Evolutionary conservation across 1,140 invertebrate genomes (phyloP), one percentile per base, ranked within the genome.

Genomic region (Acromyrmex heyeri): DNA sequence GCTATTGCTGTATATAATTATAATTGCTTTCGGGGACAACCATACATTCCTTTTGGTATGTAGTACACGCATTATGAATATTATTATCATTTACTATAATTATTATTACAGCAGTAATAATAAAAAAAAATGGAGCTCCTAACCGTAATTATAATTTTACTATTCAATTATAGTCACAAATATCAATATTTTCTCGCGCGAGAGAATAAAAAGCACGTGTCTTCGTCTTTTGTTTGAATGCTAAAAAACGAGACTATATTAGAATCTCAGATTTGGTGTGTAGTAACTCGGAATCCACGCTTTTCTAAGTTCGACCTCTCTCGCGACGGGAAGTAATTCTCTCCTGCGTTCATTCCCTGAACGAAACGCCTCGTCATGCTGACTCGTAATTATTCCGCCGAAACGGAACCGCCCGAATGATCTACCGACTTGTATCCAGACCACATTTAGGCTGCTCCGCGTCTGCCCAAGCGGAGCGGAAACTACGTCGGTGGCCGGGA

Each of bases 341-440:
- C 34, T 18, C 7, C 14, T 1, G 12, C 24, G 77, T 34, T 38
- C 34, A 8, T 38, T 38, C 34, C 34, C 34, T 14, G 53, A 10
- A 38, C 85, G 57, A 50, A 53, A 16, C 30, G 44, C 48, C 44
- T 53, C 38, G 64, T 69, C 59, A 79, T 44, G 48, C 72, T 61
- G 67, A 73, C 67, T 82, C 50, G 65, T 88, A 88, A 90, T 90
- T 87, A 88, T 90, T 88, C 69, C 77, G 62, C 44, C 87, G 72
- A 75, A 87, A 83, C 78, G 86, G 76, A 88, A 86, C 76, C 67
- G 34, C 34, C 55, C 62, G 73, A 88, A 65, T 62, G 75, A 81
- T 82, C 69, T 73, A 75, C 53, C 61, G 77, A 64, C 67, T 75
- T 48, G 77, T 79, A 90, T 89, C 62, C 53, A 87, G 87, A 78